A percentile compares a stretch with the other conserved stretches of the same genome.
These are phyloP conservation scores for Lutraria lutraria DNA, from an alignment of 2,888 invertebrate genomes.

Conservation along the genomic window DNA sequence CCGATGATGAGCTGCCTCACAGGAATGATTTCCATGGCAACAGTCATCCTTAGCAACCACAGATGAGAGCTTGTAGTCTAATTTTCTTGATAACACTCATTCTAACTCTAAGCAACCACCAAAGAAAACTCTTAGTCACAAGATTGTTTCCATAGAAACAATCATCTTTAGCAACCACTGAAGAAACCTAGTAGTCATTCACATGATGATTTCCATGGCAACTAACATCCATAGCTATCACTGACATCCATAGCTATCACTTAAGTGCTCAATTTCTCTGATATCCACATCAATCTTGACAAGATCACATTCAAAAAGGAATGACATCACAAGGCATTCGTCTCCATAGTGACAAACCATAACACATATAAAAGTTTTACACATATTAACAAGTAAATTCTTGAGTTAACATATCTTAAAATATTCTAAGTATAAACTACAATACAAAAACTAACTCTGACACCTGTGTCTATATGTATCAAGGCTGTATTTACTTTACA, in stretches of 20 bases:
- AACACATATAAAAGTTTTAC: neutral
- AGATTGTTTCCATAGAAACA: neutral
- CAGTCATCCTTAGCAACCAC: constrained; percentile 17
- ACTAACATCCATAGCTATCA: neutral
- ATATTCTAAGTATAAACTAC: neutral
- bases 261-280: neutral
- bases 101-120: neutral
- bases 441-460: neutral
- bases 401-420: neutral
- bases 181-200: too few relatives aligned
- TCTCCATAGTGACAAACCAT: neutral
- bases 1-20: constrained; percentile 83
- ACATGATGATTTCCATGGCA: neutral
- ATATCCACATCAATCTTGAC: neutral
- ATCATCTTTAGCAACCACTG: neutral
- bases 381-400: neutral
- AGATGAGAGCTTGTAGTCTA: neutral
- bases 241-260: too few relatives aligned
- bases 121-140: neutral
- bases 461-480: too few relatives aligned
- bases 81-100: neutral
- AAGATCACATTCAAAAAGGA: neutral
- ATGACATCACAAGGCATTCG: neutral
- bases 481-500: too few relatives aligned
- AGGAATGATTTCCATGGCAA: constrained; percentile 3